phyloP scores from a whole-genome alignment of 1,140 invertebrate genomes.

The Caerostris extrusa region DNA sequence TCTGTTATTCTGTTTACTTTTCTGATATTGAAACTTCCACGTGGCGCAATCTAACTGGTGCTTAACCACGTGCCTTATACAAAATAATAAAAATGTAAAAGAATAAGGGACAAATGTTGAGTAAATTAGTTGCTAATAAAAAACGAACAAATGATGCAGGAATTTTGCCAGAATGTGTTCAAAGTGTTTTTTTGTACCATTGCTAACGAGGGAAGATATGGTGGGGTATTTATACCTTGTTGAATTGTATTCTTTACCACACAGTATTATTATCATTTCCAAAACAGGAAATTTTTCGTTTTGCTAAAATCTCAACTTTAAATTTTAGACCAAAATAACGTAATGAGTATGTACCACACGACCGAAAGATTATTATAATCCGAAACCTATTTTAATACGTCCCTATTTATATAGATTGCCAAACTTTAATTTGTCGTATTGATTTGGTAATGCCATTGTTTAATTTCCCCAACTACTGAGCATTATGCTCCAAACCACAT shows the following conservation, averaged over 20 bases:
- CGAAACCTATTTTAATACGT: too few species aligned
- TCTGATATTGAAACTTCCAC: background rate
- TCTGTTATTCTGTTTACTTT: background rate
- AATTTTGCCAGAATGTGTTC: slow-evolving; percentile 43
- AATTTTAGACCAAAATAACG: too few species aligned
- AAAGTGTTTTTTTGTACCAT: background rate
- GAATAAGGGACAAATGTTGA: background rate
- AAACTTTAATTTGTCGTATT: background rate
- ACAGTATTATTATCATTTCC: slow-evolving; percentile 52
- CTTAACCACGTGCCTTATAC: slow-evolving; percentile 12
- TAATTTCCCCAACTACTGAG: slow-evolving; percentile 40
- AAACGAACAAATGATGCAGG: background rate
- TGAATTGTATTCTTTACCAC: slow-evolving; percentile 55
- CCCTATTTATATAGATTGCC: background rate
- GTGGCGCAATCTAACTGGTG: slow-evolving; percentile 21
- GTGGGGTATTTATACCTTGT: slow-evolving; percentile 3
- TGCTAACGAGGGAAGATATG: background rate
- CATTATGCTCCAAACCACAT: background rate
- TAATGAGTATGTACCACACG: too few species aligned
- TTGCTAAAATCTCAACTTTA: too few species aligned
- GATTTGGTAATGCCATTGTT: background rate
- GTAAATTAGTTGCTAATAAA: background rate
- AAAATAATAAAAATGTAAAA: background rate
- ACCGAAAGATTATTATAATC: too few species aligned
- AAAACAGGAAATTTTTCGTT: too few species aligned